These are phyloP conservation scores for Terrapene triunguis DNA, from an alignment of 2,113 vertebrate species.

Conservation along the genomic window DNA sequence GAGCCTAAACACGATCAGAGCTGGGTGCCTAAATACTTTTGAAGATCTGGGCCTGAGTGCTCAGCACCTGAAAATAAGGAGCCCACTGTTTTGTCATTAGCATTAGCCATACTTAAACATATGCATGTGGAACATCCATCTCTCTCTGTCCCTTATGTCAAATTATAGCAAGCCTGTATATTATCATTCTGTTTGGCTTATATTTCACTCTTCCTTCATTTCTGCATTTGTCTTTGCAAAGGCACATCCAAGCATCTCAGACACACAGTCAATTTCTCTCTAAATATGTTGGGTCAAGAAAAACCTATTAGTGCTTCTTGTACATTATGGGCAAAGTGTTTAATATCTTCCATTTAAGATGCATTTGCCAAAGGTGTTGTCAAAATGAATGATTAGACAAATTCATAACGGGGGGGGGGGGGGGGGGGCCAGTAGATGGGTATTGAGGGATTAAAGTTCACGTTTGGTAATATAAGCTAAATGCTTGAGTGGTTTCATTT, in stretches of 20 bases:
- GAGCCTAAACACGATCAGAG: background rate
- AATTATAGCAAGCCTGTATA: background rate
- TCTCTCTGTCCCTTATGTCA: background rate
- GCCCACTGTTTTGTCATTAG: background rate
- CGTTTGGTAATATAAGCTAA: conserved; percentile 31
- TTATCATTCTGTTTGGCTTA: background rate
- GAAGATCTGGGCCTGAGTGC: background rate
- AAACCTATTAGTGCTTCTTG: background rate
- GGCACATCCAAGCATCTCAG: background rate
- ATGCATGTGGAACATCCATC: background rate
- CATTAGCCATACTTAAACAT: background rate
- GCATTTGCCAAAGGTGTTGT: conserved; percentile 12
- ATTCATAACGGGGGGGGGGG: background rate
- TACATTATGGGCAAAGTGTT: background rate
- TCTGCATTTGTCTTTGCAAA: conserved; percentile 30
- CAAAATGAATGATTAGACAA: conserved; percentile 27
- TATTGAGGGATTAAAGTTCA: background rate
- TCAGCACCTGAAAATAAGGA: background rate
- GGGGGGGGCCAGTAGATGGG: background rate
- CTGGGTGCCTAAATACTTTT: background rate
- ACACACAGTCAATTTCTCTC: background rate
- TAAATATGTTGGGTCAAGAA: background rate
- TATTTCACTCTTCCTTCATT: background rate
- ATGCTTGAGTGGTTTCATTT: conserved; percentile 56
- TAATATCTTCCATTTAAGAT: conserved; percentile 1